These are phyloP conservation scores for Drosophila burlai DNA, from an alignment of 1,140 invertebrate species.

Conservation along the genomic window DNA sequence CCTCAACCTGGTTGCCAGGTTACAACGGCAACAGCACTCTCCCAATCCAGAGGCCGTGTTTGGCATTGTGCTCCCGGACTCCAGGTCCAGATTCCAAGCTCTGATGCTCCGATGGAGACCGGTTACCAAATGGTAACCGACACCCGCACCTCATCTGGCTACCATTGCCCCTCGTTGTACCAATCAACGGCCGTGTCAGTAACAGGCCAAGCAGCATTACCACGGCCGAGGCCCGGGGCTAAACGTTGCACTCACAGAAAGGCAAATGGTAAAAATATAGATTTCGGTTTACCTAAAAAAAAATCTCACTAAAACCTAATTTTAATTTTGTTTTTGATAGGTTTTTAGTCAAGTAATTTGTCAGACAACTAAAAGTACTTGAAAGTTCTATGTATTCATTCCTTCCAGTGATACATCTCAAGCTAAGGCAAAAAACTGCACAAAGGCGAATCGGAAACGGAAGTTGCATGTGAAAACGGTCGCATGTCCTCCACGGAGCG, in stretches of 20 bases:
- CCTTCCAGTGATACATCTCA: constrained; percentile 11
- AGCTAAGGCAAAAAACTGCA: constrained; percentile 27
- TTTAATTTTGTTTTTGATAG: too few species aligned
- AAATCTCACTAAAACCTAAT: background rate
- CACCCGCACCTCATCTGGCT: constrained; percentile 45
- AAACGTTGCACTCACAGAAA: constrained; percentile 48
- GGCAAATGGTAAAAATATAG: background rate
- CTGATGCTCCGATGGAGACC: constrained; percentile 6
- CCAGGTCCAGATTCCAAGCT: background rate
- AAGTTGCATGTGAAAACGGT: constrained; percentile 76
- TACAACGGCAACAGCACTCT: constrained; percentile 19
- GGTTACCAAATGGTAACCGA: constrained; percentile 15
- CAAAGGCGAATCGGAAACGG: constrained; percentile 77
- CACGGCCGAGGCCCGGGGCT: constrained; percentile 39
- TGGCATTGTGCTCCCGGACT: constrained; percentile 22
- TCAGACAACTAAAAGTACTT: background rate
- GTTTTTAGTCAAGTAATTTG: background rate
- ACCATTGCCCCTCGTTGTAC: constrained; percentile 32
- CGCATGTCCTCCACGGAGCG: constrained; percentile 39
- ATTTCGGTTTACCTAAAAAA: background rate
- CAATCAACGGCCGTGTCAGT: constrained; percentile 72
- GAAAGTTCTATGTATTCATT: background rate
- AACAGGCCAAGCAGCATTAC: constrained; percentile 47
- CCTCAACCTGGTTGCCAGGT: constrained; percentile 5
- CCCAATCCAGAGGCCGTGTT: background rate